Conservation (phyloP, 2,113 vertebrate species). For the Rhea pennata region DNA sequence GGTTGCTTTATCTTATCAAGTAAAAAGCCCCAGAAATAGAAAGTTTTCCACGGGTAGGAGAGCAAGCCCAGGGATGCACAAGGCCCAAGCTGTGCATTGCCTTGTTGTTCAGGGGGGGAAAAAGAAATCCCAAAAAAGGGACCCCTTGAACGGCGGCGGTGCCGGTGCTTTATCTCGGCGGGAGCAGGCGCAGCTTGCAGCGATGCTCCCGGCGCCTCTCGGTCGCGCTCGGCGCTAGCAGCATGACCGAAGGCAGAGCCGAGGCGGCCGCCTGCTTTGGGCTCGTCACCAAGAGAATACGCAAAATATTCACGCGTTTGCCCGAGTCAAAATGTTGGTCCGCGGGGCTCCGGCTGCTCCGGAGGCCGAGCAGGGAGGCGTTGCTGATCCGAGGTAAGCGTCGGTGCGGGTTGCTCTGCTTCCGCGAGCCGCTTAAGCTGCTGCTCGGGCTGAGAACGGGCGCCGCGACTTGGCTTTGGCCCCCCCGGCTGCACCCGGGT, state of each 20-base stretch:
- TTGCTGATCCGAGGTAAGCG: constrained; percentile 59
- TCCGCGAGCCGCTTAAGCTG: background rate
- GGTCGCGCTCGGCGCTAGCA: background rate
- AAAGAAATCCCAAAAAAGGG: no score
- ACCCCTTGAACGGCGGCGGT: no score
- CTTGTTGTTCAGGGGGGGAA: background rate
- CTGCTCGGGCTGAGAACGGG: background rate
- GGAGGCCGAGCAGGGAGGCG: constrained; percentile 77
- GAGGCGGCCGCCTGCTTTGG: constrained; percentile 84
- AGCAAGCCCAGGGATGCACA: constrained; percentile 36
- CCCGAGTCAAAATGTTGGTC: constrained; percentile 84
- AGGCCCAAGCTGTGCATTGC: background rate
- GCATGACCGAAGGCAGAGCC: constrained; percentile 67
- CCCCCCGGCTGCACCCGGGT: no score
- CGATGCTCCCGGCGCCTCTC: background rate
- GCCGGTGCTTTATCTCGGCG: background rate
- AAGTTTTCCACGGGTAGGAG: constrained; percentile 78
- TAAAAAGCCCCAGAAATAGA: constrained; percentile 87
- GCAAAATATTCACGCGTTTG: constrained; percentile 85
- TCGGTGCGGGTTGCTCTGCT: background rate
- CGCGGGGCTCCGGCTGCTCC: constrained; percentile 73
- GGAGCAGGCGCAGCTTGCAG: background rate
- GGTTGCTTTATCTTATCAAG: constrained; percentile 84
- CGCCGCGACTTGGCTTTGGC: no score
- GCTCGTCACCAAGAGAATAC: constrained; percentile 81